Base-by-base conservation (phyloP, 2,113 vertebrate genomes). In the Zosterops lateralis region DNA sequence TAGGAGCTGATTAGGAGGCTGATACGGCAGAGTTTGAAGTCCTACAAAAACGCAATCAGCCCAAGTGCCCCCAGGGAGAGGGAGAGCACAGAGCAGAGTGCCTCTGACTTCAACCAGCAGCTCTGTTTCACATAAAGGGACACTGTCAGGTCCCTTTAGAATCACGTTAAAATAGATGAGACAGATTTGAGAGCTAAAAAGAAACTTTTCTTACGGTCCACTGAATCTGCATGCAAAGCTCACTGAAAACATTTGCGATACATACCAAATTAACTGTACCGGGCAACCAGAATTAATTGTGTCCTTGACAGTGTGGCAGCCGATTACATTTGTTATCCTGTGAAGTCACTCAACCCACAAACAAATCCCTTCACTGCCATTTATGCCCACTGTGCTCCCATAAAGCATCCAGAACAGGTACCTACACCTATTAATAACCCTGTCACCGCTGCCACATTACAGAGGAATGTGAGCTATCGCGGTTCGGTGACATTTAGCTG, bases 211-310 rank as follows among this genome's bases (percentile, higher is more conserved):
- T 73, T 90, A 90, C 0, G 79, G 91, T 92, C 93, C 72, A 62
- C 87, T 92, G 93, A 62, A 90, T 95, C 90, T 86, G 85, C 92
- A 94, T 65, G 87, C 92, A 86, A 67, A 90, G 61, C 87, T 94
- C 87, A 93, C 2, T 91, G 94, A 86, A 94, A 96, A 91, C 85
- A 88, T 95, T 86, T 93, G 90, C 71, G 95, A 90, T 86, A 95
- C 92, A 94, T 95, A 95, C 89, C 82, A 93, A 96, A 96, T 95
- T 95, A 96, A 95, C 94, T 78, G 80, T 82, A 89, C 89, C 5
- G 70, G 2, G 12, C n/a, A 91, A 87, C 86, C 87, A 74, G 75
- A 95, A 96, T 95, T 96, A 95, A 97, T 94, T 88, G 94, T 83
- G 94, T 94, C 95, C 93, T 94, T 93, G 93, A 91, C 93, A 94